Evolutionary conservation across 92 coral and sea anemone genomes (phyloP).

Genomic region (Epizoanthus scotinus): DNA sequence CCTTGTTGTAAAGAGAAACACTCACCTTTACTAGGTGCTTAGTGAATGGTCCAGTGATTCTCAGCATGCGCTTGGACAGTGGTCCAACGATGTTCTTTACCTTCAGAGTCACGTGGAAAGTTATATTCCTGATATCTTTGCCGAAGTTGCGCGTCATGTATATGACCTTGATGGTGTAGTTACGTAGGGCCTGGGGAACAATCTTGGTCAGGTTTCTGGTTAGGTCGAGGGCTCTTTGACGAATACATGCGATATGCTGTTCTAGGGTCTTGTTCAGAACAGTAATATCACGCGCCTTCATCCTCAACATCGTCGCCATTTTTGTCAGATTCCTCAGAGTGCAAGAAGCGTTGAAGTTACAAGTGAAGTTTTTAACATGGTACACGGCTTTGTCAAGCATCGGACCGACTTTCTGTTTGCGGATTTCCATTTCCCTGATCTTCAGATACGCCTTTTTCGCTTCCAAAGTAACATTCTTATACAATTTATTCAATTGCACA

Average conservation of each 20-base stretch:
- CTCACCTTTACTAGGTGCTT: constrained; percentile 58
- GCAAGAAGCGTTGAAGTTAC: constrained; percentile 72
- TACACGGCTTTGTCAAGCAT: constrained; percentile 62
- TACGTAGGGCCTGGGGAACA: constrained; percentile 68
- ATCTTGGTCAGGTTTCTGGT: constrained; percentile 57
- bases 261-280: constrained; percentile 62
- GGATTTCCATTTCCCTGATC: constrained; percentile 72
- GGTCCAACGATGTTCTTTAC: constrained; percentile 38
- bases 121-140: constrained; percentile 55
- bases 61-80: constrained; percentile 51
- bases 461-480: constrained; percentile 48
- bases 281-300: constrained; percentile 51
- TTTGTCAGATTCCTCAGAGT: constrained; percentile 61
- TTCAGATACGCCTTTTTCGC: constrained; percentile 51
- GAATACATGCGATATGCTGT: constrained; percentile 44
- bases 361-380: constrained; percentile 58
- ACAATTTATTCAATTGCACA: constrained; percentile 1
- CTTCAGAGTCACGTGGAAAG: constrained; percentile 45
- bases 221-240: constrained; percentile 33
- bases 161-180: constrained; percentile 75
- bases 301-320: constrained; percentile 44
- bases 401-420: constrained; percentile 70
- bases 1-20: constrained; percentile 65
- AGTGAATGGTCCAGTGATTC: constrained; percentile 60
- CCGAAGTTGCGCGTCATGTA: constrained; percentile 64